Evolutionary conservation across 2,888 invertebrate species (phyloP), one percentile per base, ranked within the genome.

Genomic region (Theretra japonica): DNA sequence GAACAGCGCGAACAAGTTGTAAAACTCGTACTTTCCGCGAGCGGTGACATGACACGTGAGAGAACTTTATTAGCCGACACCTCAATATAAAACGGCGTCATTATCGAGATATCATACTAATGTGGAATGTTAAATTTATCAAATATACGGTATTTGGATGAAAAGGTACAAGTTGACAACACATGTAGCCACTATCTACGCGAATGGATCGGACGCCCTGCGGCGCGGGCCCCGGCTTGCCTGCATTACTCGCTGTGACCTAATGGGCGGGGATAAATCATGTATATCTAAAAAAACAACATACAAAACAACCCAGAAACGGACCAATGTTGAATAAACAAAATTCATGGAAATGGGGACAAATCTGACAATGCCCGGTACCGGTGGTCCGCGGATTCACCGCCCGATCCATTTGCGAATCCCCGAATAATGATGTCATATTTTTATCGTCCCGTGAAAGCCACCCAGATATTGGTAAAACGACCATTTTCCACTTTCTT

Each of bases 161-260:
- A 93, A 93, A 93, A 91, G 90, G 87, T 93, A 94, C 94, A 93
- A 94, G 91, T 92, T 92, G 94, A 93, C 92, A 94, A 94, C 94
- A 94, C 87, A 90, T 94, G 94, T 94, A 91, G 86, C 85, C 82
- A 90, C 86, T 94, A 94, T 94, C 94, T 90, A 87, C 81, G 89
- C 86, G 87, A 83, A 86, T 83, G 89, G 88, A 94, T 94, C 94
- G 88, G 93, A 81, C 91, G 83, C 90, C 94, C 94, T 87, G 92
- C 83, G 80, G 93, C 83, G 93, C 86, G 83, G 84, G 80, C 79
- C 62, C 78, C 87, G 84, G 76, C 85, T 84, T 83, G 86, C 84
- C 85, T 80, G 90, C 92, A 90, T 92, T 92, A 91, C 92, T 92
- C 92, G 90, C 90, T 83, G 86, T 93, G 91, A 94, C 92, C 92